phyloP scores from a whole-genome alignment of 30 jellyfish, hydroid and myxozoan genomes.

The Turritopsis rubra region DNA sequence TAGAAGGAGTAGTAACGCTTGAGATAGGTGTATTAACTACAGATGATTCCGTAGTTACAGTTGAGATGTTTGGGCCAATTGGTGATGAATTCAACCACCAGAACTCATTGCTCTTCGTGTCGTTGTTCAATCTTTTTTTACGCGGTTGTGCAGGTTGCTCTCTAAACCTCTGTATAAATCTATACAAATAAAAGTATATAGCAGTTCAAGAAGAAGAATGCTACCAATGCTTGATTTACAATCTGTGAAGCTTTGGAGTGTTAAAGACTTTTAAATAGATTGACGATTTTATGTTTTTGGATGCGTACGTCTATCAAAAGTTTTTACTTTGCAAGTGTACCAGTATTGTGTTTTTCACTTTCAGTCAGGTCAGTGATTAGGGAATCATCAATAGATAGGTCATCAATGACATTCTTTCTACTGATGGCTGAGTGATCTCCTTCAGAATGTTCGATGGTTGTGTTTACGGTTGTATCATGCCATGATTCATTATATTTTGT shows the following conservation, averaged over 20 bases:
- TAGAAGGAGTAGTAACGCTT: background rate
- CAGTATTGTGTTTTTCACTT: background rate
- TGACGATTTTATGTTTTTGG: too few relatives aligned
- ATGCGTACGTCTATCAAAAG: too few relatives aligned
- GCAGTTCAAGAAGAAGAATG: background rate
- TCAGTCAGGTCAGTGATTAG: background rate
- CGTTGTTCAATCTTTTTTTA: background rate
- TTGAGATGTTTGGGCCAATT: background rate
- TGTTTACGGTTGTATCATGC: background rate
- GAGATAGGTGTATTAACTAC: background rate
- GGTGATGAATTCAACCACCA: background rate
- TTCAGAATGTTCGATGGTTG: background rate
- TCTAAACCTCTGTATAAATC: background rate
- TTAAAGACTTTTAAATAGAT: too few relatives aligned
- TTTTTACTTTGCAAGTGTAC: background rate
- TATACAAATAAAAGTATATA: background rate
- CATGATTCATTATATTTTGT: conserved; percentile 9
- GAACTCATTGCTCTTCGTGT: background rate
- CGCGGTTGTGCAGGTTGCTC: conserved; percentile 10
- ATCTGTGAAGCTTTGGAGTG: background rate
- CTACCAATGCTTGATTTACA: too few relatives aligned
- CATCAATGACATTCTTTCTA: background rate
- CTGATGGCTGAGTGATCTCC: background rate
- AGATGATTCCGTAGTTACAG: background rate
- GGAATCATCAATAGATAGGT: background rate